Evolutionary conservation across 2,113 vertebrate species (phyloP).

Genomic region (Calyptommatus sinebrachiatus): DNA sequence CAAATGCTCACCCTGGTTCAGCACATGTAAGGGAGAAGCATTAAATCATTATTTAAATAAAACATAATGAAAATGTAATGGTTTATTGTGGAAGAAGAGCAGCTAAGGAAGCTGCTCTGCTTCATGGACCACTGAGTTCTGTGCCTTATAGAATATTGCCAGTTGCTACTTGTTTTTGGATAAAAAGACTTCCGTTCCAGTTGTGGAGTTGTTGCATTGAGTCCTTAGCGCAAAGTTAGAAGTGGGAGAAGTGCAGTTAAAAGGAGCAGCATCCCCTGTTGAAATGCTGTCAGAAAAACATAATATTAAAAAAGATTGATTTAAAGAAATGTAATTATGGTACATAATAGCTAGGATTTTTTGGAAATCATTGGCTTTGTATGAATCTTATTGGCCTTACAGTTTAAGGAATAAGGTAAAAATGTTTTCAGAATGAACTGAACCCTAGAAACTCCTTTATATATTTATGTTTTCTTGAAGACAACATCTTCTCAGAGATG

Average conservation of each 20-base stretch:
- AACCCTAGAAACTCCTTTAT: neutral
- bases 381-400: neutral
- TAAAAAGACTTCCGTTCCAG: neutral
- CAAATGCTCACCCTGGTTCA: neutral
- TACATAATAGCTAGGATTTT: neutral
- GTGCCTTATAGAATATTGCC: neutral
- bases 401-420: neutral
- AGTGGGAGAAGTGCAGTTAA: too few species aligned
- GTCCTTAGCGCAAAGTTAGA: too few species aligned
- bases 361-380: neutral
- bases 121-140: neutral
- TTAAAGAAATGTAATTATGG: neutral
- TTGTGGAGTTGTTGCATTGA: neutral
- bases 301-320: neutral
- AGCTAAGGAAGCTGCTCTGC: neutral
- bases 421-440: too few species aligned
- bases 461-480: too few species aligned
- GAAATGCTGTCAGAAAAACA: neutral
- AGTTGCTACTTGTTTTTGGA: neutral
- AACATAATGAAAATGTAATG: too few species aligned
- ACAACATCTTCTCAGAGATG: too few species aligned
- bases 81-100: too few species aligned
- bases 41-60: neutral
- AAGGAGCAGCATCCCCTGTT: too few species aligned
- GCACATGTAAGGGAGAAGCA: neutral